A percentile compares a stretch with the other conserved stretches of the same genome.
Conservation (phyloP, 2,797 vertebrate species). For the Scyliorhinus canicula region DNA sequence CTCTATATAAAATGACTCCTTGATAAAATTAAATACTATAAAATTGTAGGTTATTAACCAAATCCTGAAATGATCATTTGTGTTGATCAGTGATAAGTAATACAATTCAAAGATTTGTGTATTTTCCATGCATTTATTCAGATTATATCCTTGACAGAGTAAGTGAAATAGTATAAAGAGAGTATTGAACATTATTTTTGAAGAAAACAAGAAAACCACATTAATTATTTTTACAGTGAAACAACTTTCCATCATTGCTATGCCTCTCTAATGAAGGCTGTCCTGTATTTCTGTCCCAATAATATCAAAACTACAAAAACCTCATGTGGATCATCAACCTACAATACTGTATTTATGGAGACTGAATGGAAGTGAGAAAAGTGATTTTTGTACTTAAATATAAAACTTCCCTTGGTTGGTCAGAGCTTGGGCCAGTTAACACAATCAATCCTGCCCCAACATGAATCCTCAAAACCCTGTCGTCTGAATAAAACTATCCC, state of each 20-base stretch:
- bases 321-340: background rate
- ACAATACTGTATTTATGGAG: background rate
- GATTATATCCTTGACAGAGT: background rate
- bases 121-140: background rate
- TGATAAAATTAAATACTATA: background rate
- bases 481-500: background rate
- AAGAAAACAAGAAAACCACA: background rate
- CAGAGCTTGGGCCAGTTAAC: background rate
- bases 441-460: background rate
- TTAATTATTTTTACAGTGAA: background rate
- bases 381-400: background rate
- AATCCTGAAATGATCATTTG: background rate
- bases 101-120: background rate
- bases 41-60: background rate
- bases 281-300: background rate
- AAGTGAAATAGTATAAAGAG: conserved; percentile 4
- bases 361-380: background rate
- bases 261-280: background rate
- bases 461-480: background rate
- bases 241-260: background rate
- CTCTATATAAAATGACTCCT: background rate
- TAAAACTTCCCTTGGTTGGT: background rate
- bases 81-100: background rate
- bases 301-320: background rate
- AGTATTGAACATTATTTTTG: background rate